Evolutionary conservation across 2,888 invertebrate species (phyloP), one percentile per base, ranked within the genome.

Genomic region (Hirtodrosophila duncani): DNA sequence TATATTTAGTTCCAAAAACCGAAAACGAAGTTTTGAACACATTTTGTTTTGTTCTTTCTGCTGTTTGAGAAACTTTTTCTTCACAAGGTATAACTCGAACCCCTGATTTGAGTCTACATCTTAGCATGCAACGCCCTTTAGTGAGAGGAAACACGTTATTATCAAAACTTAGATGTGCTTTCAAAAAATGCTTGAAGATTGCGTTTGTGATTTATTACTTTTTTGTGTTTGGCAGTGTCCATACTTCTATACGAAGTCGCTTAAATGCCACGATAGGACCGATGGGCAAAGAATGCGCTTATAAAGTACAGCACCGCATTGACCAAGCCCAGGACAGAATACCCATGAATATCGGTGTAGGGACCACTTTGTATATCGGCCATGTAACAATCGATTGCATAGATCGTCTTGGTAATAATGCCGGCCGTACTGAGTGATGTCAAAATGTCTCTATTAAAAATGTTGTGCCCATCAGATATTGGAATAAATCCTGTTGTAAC

Each of bases 381-480:
- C n/a, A n/a, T n/a, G n/a, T n/a, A n/a, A n/a, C n/a, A 2, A 11
- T 13, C 6, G 74, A 85, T 84, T 65, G 87, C 86, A 53, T 85
- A 87, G 49, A 87, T 86, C 9, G 86, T 95, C 88, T 95, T 95
- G 1, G 94, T 90, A 74, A 96, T 91, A 67, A 95, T 92, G 20
- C 93, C 91, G n/a, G 94, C 92, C 0, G 95, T 93, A 9, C 94
- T 91, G 36, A 94, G 88, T 1, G 95, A 95, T 18, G 92, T 88
- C n/a, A 90, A 79, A 93, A 92, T 13, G 94, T 95, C 39, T 93
- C 92, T 56, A 95, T 91, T 83, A 95, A 89, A 82, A 94, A 95
- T 9, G 95, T 89, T 0, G 92, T 92, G 0, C 92, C 89, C 83
- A 94, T 92, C 48, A 95, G 85, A 17, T 94, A 87, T 85, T 92